Conservation (phyloP, 1,140 invertebrate species). For the Melitaea cinxia region DNA sequence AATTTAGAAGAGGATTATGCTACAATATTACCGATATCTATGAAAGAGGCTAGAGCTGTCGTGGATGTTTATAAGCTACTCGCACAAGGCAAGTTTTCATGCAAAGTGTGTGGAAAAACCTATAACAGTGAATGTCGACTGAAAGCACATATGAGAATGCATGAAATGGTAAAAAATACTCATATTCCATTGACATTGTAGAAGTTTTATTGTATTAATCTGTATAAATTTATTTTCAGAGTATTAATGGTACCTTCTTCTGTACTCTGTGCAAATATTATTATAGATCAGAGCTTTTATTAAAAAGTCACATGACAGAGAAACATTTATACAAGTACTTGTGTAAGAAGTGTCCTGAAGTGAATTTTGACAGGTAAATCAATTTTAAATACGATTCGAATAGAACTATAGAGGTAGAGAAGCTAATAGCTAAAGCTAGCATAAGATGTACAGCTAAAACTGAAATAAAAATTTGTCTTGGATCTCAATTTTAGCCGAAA, state of each 20-base stretch:
- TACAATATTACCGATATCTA: constrained; percentile 53
- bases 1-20: constrained; percentile 68
- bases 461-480: too few species aligned
- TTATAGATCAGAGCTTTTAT: constrained; percentile 65
- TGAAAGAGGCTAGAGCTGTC: constrained; percentile 61
- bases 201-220: not conserved
- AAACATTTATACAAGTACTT: constrained; percentile 76
- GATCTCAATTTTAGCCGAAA: too few species aligned
- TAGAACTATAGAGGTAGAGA: too few species aligned
- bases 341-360: constrained; percentile 70
- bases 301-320: constrained; percentile 65
- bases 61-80: constrained; percentile 64
- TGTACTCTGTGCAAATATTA: constrained; percentile 64
- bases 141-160: constrained; percentile 64
- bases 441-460: too few species aligned
- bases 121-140: constrained; percentile 57
- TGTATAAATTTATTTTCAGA: constrained; percentile 49
- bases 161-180: constrained; percentile 57
- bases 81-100: constrained; percentile 54
- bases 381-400: too few species aligned
- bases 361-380: constrained; percentile 64
- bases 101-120: constrained; percentile 54
- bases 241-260: constrained; percentile 52
- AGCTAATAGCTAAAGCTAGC: too few species aligned
- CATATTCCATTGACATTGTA: not conserved